Conservation (phyloP, 1,140 invertebrate genomes). For the Eupeodes corollae region DNA sequence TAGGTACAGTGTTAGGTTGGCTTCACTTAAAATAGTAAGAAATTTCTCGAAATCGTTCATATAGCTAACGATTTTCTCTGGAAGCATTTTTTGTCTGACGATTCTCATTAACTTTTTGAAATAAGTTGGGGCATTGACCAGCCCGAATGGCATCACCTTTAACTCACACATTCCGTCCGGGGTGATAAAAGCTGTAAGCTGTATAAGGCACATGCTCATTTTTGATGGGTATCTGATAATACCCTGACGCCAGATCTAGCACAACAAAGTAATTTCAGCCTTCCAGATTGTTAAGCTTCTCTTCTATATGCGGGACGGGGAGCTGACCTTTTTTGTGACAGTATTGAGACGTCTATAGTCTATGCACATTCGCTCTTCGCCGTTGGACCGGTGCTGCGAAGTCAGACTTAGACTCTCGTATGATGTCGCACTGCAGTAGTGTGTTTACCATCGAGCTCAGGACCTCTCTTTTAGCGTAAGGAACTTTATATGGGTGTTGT, state of each 20-base stretch:
- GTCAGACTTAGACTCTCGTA: slow-evolving; percentile 34
- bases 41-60: slow-evolving; percentile 10
- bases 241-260: slow-evolving; percentile 38
- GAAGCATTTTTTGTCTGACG: not conserved
- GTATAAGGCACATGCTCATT: slow-evolving; percentile 11
- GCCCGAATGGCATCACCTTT: slow-evolving; percentile 37
- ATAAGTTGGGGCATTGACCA: slow-evolving; percentile 36
- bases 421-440: slow-evolving; percentile 28
- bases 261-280: slow-evolving; percentile 24
- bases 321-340: slow-evolving; percentile 27
- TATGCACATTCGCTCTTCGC: slow-evolving; percentile 14
- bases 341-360: slow-evolving; percentile 23
- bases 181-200: slow-evolving; percentile 12
- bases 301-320: slow-evolving; percentile 41
- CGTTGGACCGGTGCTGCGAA: slow-evolving; percentile 39
- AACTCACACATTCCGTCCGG: slow-evolving; percentile 23
- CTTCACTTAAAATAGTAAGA: slow-evolving; percentile 2
- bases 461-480: slow-evolving; percentile 5
- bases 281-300: slow-evolving; percentile 34
- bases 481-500: slow-evolving; percentile 8
- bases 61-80: slow-evolving; percentile 3
- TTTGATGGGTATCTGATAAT: slow-evolving; percentile 36
- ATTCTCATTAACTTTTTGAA: slow-evolving; percentile 21
- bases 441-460: slow-evolving; percentile 8
- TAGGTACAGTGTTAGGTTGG: slow-evolving; percentile 38